Percentiles rank a stretch among this genome's conserved stretches.
Conservation (phyloP, 2,797 vertebrate species). For the Sebastolobus alascanus region DNA sequence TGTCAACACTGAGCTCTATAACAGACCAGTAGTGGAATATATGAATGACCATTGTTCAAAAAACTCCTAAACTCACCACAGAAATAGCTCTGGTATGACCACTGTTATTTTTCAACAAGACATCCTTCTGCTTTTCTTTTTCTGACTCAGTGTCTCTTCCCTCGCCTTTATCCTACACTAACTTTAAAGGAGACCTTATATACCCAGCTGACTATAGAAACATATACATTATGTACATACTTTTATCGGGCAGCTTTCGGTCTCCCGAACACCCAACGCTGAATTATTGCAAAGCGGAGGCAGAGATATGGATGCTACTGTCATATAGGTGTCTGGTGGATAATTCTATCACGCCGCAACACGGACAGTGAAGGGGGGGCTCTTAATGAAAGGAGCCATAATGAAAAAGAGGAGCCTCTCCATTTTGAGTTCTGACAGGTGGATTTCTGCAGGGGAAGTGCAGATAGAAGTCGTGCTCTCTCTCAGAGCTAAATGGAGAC, state of each 20-base stretch:
- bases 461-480: conserved; percentile 26
- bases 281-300: conserved; percentile 46
- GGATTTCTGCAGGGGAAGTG: conserved; percentile 54
- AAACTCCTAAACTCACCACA: conserved; percentile 13
- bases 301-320: conserved; percentile 36
- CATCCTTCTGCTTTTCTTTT: conserved; percentile 1
- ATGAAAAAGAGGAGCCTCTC: conserved; percentile 57
- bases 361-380: conserved; percentile 24
- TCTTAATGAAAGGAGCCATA: conserved; percentile 47
- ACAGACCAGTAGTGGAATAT: conserved; percentile 26
- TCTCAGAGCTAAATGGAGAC: conserved; percentile 52
- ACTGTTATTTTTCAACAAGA: conserved; percentile 1
- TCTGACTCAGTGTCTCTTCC: neutral
- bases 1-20: conserved; percentile 28
- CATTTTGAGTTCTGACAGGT: conserved; percentile 67
- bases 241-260: conserved; percentile 25
- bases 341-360: conserved; percentile 40
- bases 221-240: conserved; percentile 9
- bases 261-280: conserved; percentile 13
- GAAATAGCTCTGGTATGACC: conserved; percentile 31
- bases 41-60: conserved; percentile 34
- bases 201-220: conserved; percentile 14
- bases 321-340: conserved; percentile 38
- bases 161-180: neutral
- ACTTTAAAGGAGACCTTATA: conserved; percentile 1